phyloP scores from a whole-genome alignment of 2,888 invertebrate species.

The Diaperis boleti region DNA sequence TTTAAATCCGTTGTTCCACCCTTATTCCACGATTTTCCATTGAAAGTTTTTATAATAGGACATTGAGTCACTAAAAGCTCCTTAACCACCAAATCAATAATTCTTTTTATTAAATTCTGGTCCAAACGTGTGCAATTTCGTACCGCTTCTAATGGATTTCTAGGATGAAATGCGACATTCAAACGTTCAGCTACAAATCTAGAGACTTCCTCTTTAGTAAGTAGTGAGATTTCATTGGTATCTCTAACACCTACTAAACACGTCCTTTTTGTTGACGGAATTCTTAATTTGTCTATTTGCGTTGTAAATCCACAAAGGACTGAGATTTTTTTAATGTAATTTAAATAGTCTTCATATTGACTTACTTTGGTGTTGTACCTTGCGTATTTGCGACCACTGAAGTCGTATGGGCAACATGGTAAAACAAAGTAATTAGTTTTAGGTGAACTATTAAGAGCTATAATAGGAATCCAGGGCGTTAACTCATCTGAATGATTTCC shows the following conservation, averaged over 20 bases:
- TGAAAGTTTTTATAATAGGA: neutral
- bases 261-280: conserved; percentile 96
- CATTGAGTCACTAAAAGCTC: conserved; percentile 68
- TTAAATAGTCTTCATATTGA: conserved; percentile 82
- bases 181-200: conserved; percentile 62
- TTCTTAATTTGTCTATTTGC: conserved; percentile 85
- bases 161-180: conserved; percentile 71
- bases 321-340: conserved; percentile 74
- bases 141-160: conserved; percentile 77
- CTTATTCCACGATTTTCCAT: conserved; percentile 71
- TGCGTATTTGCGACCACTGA: conserved; percentile 87
- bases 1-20: conserved; percentile 74
- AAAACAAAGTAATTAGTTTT: conserved; percentile 87
- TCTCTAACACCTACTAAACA: conserved; percentile 74
- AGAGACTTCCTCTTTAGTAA: conserved; percentile 44
- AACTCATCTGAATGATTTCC: conserved; percentile 99
- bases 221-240: conserved; percentile 21
- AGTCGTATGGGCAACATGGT: conserved; percentile 96
- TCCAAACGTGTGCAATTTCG: conserved; percentile 89
- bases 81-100: conserved; percentile 75
- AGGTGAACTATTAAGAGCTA: conserved; percentile 83
- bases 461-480: conserved; percentile 98
- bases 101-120: conserved; percentile 71
- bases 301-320: conserved; percentile 80
- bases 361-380: conserved; percentile 77